Evolutionary conservation across 2,113 vertebrate species (phyloP), one percentile per base, ranked within the genome.

Genomic region (Vidua chalybeata): DNA sequence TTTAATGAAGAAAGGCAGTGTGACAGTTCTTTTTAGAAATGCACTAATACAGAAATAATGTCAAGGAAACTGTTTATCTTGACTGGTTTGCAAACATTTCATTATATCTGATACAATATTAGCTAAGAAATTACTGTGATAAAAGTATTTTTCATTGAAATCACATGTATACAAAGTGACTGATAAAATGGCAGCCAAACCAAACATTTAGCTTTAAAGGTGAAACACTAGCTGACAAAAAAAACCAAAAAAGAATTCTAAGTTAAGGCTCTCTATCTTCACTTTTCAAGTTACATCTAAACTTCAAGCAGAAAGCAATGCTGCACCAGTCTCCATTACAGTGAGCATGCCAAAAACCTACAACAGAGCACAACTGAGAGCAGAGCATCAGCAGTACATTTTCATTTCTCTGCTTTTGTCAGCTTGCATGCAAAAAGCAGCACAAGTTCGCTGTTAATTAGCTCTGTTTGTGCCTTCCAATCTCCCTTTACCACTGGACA

Each of bases 181-280:
- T 90, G 67, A 87, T 54, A 92, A 94, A 94, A 90, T 35, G 12
- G 41, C 43, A 95, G n/a, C 43, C 67, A 41, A 91, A 87, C 4
- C 10, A 88, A 81, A 59, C 93, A 90, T 51, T 92, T 80, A 66
- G 3, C 27, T 52, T 78, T 71, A 81, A 85, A 61, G 24, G 35
- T 62, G 48, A 92, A 78, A 95, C 27, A 83, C 55, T 58, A 82
- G 35, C 56, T 52, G 37, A 54, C 27, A 37, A 41, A 51, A 51
- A 52, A 41, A 22, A 27, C 35, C 35, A 64, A 62, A 45, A 26
- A 24, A 15, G 43, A 31, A 89, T 72, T n/a, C 8, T 67, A 93
- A 77, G 56, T 54, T 81, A 87, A 95, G 41, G 18, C n/a, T 52
- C 64, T 80, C 28, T 80, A 20, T 41, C 35, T 55, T 76, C 22